phyloP scores from a whole-genome alignment of 2,797 vertebrate species.

The Sarcoramphus papa region DNA sequence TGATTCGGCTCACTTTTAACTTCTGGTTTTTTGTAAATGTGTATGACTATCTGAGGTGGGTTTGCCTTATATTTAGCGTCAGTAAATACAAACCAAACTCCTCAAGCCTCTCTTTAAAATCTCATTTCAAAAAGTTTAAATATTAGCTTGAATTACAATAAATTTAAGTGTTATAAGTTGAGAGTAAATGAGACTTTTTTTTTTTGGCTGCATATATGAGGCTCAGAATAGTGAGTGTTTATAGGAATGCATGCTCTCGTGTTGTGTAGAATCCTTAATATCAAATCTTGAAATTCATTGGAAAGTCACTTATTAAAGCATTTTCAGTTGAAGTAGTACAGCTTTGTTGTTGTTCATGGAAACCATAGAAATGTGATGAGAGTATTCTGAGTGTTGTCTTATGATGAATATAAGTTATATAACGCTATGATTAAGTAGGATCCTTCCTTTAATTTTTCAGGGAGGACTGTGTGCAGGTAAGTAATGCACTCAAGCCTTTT shows the following conservation, averaged over 20 bases:
- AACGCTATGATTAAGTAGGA: background rate
- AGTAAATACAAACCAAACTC: background rate
- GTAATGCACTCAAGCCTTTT: background rate
- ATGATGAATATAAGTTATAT: background rate
- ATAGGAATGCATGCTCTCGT: fast-evolving
- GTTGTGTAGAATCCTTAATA: background rate
- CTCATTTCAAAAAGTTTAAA: background rate
- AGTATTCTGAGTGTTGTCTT: background rate
- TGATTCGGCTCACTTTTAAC: background rate
- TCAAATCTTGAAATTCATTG: background rate
- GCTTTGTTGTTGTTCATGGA: background rate
- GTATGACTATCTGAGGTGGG: background rate
- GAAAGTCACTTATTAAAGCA: background rate
- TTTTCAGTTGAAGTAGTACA: background rate
- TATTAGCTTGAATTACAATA: background rate
- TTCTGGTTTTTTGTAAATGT: background rate
- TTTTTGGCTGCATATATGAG: background rate
- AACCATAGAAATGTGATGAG: background rate
- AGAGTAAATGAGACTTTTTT: background rate
- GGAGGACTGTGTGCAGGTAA: fast-evolving
- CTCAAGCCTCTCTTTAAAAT: background rate
- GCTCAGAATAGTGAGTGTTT: background rate
- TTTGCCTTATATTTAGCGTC: background rate
- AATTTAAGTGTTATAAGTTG: background rate
- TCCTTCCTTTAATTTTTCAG: background rate